phyloP scores from a whole-genome alignment of 2,113 vertebrate genomes.

The Sula dactylatra region DNA sequence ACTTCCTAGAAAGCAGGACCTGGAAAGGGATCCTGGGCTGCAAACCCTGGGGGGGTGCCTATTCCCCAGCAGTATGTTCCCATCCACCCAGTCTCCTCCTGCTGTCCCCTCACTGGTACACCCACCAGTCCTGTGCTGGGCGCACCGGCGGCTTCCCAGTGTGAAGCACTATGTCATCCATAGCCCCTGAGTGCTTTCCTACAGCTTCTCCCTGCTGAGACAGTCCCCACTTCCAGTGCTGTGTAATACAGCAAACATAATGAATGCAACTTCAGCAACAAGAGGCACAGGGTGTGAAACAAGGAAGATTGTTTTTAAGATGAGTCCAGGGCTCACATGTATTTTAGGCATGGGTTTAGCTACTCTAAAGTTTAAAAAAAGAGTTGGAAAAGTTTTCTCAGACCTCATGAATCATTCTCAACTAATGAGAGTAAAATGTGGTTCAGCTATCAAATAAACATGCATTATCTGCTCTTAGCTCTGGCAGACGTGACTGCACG shows the following conservation, averaged over 20 bases:
- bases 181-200: not conserved
- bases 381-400: not conserved
- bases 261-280: not conserved
- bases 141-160: not conserved
- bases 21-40: not conserved
- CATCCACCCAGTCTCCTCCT: not conserved
- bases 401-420: conserved; percentile 29
- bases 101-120: not conserved
- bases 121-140: not conserved
- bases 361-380: not conserved
- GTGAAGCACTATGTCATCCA: not conserved
- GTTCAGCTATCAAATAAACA: conserved; percentile 29
- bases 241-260: not conserved
- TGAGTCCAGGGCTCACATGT: not conserved
- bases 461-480: not conserved
- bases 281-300: accelerated
- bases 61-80: not conserved
- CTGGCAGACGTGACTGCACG: not conserved
- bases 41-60: accelerated
- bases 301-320: not conserved
- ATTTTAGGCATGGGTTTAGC: not conserved
- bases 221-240: not conserved
- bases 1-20: not conserved
- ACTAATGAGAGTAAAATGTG: conserved; percentile 1
- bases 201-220: not conserved